Base-by-base conservation (phyloP, 2,797 vertebrate species). In the Helarctos malayanus region DNA sequence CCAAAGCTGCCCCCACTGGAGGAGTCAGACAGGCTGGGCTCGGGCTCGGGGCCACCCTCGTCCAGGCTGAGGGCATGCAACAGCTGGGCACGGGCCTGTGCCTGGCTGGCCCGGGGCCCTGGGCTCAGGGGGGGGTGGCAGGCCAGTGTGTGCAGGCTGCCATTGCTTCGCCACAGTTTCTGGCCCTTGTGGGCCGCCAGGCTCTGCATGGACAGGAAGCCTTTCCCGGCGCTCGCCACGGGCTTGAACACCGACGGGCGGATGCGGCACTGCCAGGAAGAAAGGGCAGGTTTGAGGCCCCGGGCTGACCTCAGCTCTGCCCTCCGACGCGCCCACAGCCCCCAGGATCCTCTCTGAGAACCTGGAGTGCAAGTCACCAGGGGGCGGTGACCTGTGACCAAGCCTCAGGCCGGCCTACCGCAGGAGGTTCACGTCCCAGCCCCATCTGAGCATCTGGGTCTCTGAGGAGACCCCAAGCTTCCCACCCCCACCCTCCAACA, bases 201-300 rank as follows among this genome's bases (percentile, higher is more conserved):
- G 97, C 99, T 99, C 97, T 99, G 99, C 99, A 99, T 99, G 96
- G 99, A 99, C 97, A 99, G 99, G 98, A 99, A 99, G 97, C 99
- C 99, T 98, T 99, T 99, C n/a, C 99, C 99, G 0, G 99, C 98
- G 21, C 99, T 99, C 0, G 98, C 99, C 86, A 99, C 98, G 0
- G 99, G 99, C 98, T 99, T 99, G 98, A 99, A 99, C 73, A 99
- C 99, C 0, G 99, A 99, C 1, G 99, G 99, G 93, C 99, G 99
- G 88, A 99, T 99, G 52, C 99, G 99, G 96, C 99, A 99, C 99
- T 99, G 98, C 79, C 97, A 98, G 97, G 75, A 94, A 95, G 95
- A 98, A 27, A 98, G 49, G 88, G 15, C 0, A 11, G 0, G 19
- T 1, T 12, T 95, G 85, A 98, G 68, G 19, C 25, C 38, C 45